Evolutionary conservation across 1,140 invertebrate species (phyloP).

Genomic region (Macrotrachela quadricornifera): DNA sequence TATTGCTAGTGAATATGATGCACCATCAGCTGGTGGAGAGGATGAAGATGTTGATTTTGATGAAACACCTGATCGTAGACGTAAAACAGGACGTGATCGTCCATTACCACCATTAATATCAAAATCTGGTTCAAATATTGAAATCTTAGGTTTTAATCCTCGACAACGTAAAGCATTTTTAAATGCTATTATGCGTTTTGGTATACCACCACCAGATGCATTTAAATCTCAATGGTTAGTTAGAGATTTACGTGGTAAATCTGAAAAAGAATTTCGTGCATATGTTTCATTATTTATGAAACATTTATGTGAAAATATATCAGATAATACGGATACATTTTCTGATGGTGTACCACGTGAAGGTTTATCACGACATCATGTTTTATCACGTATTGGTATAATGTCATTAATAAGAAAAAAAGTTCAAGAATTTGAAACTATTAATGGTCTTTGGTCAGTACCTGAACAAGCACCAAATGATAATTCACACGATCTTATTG

Average conservation of each 20-base stretch:
- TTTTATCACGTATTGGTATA: conserved; percentile 87
- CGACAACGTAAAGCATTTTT: conserved; percentile 92
- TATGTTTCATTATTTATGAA: conserved; percentile 98
- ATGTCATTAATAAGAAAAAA: conserved; percentile 98
- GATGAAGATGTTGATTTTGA: conserved; percentile 89
- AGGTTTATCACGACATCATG: conserved; percentile 89
- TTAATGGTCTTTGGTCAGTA: conserved; percentile 9
- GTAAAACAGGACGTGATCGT: conserved; percentile 35
- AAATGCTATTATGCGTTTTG: conserved; percentile 97
- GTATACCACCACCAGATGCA: conserved; percentile 96
- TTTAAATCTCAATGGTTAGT: conserved; percentile 49
- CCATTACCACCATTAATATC: conserved; percentile 82
- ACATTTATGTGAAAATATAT: conserved; percentile 62
- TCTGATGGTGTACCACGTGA: conserved; percentile 95
- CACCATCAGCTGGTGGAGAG: conserved; percentile 48
- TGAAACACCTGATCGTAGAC: conserved; percentile 40
- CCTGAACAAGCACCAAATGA: too few species aligned
- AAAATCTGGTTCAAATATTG: conserved; percentile 87
- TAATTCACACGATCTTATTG: too few species aligned
- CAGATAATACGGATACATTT: conserved; percentile 41
- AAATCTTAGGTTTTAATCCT: conserved; percentile 96
- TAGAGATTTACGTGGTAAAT: conserved; percentile 39
- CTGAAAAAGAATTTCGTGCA: conserved; percentile 67
- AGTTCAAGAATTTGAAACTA: conserved; percentile 32
- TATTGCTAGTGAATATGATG: neutral